Percentiles rank a stretch among this genome's conserved stretches.
Conservation (phyloP, 2,113 vertebrate genomes). For the Micronycteris hirsuta region DNA sequence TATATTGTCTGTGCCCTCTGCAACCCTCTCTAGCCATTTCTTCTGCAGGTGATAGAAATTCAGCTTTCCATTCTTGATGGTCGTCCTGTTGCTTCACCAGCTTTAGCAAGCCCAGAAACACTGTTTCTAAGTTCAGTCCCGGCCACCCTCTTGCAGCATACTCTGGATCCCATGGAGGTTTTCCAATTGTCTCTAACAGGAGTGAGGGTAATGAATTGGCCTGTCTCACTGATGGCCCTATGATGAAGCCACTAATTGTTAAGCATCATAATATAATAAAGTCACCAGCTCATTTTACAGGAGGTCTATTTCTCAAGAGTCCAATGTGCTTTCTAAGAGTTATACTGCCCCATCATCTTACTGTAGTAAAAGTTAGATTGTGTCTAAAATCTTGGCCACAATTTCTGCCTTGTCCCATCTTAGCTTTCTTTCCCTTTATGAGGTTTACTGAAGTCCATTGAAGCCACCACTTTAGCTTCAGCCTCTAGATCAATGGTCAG, state of each 20-base stretch:
- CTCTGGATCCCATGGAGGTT: neutral
- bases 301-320: neutral
- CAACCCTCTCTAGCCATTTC: neutral
- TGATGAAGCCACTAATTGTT: constrained; percentile 23
- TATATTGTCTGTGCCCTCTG: rapidly evolving
- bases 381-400: neutral
- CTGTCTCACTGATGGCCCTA: neutral
- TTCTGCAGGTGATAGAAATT: neutral
- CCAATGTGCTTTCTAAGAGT: neutral
- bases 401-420: neutral
- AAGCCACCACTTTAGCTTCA: neutral
- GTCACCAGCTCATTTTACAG: constrained; percentile 7
- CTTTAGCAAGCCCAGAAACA: neutral
- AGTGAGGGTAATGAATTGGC: neutral
- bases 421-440: neutral
- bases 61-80: neutral
- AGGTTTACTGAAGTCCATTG: neutral
- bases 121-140: neutral
- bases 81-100: neutral
- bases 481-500: neutral
- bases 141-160: neutral
- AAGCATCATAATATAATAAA: neutral
- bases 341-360: neutral
- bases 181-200: neutral
- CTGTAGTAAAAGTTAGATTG: neutral